A percentile compares a stretch with the other conserved stretches of the same genome.
Evolutionary conservation across 1,140 invertebrate species (phyloP).

Genomic region (Drosophila sturtevanti): DNA sequence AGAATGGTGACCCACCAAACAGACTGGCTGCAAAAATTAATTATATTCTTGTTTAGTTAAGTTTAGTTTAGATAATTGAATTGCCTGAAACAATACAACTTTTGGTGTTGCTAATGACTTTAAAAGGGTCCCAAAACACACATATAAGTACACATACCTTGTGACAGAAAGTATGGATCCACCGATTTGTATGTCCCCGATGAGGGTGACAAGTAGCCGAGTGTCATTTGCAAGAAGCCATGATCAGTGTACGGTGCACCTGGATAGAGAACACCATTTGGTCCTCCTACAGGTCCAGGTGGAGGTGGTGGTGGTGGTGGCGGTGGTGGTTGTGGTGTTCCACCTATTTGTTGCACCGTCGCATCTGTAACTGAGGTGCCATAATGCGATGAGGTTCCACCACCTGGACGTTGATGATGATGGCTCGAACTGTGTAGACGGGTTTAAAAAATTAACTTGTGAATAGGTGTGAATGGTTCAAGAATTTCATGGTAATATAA

Average conservation of each 20-base stretch:
- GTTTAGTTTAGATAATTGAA: conserved; percentile 22
- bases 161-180: conserved; percentile 87
- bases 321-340: conserved; percentile 88
- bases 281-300: conserved; percentile 23
- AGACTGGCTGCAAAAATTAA: conserved; percentile 72
- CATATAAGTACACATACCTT: conserved; percentile 83
- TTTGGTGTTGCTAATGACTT: conserved; percentile 67
- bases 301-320: conserved; percentile 84
- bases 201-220: conserved; percentile 86
- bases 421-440: not conserved
- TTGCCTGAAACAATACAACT: conserved; percentile 30
- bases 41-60: conserved; percentile 52
- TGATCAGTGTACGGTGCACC: conserved; percentile 83
- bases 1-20: conserved; percentile 76
- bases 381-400: not conserved
- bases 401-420: conserved; percentile 15
- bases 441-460: not conserved
- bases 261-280: conserved; percentile 73
- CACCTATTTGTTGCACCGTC: conserved; percentile 60
- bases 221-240: conserved; percentile 86
- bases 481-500: no score
- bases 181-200: conserved; percentile 86
- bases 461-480: not conserved
- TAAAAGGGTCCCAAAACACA: conserved; percentile 20
- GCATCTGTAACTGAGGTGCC: conserved; percentile 65